Conservation (phyloP, 2,888 invertebrate genomes). For the Carpatolechia fugitivella region DNA sequence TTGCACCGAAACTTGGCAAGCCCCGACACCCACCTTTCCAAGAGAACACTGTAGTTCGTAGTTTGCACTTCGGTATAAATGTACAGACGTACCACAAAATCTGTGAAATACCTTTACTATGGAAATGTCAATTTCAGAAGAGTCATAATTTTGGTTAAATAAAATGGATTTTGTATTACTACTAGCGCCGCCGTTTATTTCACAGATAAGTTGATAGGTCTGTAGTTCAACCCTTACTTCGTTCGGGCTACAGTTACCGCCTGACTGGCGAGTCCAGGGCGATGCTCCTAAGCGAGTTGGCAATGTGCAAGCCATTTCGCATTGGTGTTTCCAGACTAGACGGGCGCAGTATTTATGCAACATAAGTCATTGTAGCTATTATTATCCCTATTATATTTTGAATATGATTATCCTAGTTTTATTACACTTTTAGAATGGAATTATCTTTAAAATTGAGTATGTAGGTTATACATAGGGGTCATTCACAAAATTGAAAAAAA, state of each 20-base stretch:
- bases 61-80: not conserved
- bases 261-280: constrained; percentile 1
- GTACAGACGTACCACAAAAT: not conserved
- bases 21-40: not conserved
- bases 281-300: constrained; percentile 12
- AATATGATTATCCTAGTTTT: too few relatives aligned
- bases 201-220: too few relatives aligned
- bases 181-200: too few relatives aligned
- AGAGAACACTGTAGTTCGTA: not conserved
- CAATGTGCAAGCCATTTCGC: not conserved
- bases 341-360: not conserved
- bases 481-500: too few relatives aligned
- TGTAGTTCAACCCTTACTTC: not conserved
- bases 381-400: not conserved
- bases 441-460: too few relatives aligned
- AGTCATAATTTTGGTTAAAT: too few relatives aligned
- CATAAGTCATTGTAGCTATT: not conserved
- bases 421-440: too few relatives aligned
- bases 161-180: too few relatives aligned
- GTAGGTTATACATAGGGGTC: too few relatives aligned
- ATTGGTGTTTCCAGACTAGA: not conserved
- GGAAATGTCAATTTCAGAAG: too few relatives aligned
- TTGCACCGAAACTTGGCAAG: not conserved
- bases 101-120: too few relatives aligned
- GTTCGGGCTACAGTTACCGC: not conserved